Conservation (phyloP, 2,888 invertebrate species). For the Microctonus aethiopoides region DNA sequence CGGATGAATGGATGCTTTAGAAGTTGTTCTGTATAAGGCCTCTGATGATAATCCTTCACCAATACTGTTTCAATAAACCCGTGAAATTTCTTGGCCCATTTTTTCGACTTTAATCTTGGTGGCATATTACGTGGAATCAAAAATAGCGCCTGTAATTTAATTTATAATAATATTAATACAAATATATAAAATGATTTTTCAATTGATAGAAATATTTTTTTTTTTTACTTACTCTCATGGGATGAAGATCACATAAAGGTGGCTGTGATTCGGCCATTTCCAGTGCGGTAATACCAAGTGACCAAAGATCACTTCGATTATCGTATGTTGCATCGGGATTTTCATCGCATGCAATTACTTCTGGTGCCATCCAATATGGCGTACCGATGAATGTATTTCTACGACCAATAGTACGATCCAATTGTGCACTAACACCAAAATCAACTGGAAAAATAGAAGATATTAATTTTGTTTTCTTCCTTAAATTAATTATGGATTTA, state of each 20-base stretch:
- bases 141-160: constrained; percentile 79
- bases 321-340: constrained; percentile 99
- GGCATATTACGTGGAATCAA: constrained; percentile 98
- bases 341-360: constrained; percentile 90
- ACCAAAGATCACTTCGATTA: constrained; percentile 93
- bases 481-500: constrained; percentile 2
- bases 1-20: constrained; percentile 97
- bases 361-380: constrained; percentile 86
- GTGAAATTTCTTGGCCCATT: constrained; percentile 98
- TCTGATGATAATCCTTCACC: constrained; percentile 98
- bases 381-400: constrained; percentile 88
- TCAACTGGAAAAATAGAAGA: constrained; percentile 77
- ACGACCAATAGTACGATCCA: constrained; percentile 98
- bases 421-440: constrained; percentile 98
- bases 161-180: background rate
- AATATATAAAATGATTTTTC: background rate
- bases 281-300: constrained; percentile 95
- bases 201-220: background rate
- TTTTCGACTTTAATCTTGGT: constrained; percentile 96
- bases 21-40: constrained; percentile 98
- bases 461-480: background rate
- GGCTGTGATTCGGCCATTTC: constrained; percentile 99
- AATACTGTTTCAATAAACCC: constrained; percentile 98
- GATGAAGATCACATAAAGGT: constrained; percentile 98
- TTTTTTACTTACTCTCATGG: constrained; percentile 79